These are phyloP conservation scores for Leptinotarsa rubiginosa DNA, from an alignment of 2,888 invertebrate species.

Conservation along the genomic window DNA sequence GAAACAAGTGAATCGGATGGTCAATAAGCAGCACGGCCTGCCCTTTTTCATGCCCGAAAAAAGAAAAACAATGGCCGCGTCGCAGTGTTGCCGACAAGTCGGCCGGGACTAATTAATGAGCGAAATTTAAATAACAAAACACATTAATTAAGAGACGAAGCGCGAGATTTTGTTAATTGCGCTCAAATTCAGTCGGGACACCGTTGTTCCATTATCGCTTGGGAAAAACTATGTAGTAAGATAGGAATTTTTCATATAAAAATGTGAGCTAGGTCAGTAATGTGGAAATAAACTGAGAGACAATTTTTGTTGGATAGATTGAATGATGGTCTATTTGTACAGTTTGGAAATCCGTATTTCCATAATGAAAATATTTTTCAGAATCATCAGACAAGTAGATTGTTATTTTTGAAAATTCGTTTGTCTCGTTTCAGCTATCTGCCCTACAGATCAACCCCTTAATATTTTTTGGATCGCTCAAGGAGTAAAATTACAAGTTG, in stretches of 20 bases:
- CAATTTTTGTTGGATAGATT: no score
- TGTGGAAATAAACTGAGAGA: no score
- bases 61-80: slow-evolving; percentile 31
- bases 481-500: no score
- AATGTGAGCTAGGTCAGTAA: no score
- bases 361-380: no score
- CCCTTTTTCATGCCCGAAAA: slow-evolving; percentile 13
- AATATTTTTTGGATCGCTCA: no score
- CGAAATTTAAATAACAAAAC: slow-evolving; percentile 50
- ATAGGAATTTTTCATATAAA: background rate
- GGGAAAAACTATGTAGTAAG: slow-evolving; percentile 22
- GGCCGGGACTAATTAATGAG: slow-evolving; percentile 48
- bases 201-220: slow-evolving; percentile 31
- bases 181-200: slow-evolving; percentile 30
- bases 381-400: no score
- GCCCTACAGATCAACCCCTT: no score
- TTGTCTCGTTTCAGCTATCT: no score
- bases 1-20: slow-evolving; percentile 13
- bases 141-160: slow-evolving; percentile 46
- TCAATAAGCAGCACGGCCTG: slow-evolving; percentile 20
- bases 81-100: slow-evolving; percentile 44
- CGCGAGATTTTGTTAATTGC: slow-evolving; percentile 37
- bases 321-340: no score
- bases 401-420: no score
- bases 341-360: no score